These are phyloP conservation scores for Zosterops borbonicus DNA, from an alignment of 2,113 vertebrate genomes.

Conservation along the genomic window DNA sequence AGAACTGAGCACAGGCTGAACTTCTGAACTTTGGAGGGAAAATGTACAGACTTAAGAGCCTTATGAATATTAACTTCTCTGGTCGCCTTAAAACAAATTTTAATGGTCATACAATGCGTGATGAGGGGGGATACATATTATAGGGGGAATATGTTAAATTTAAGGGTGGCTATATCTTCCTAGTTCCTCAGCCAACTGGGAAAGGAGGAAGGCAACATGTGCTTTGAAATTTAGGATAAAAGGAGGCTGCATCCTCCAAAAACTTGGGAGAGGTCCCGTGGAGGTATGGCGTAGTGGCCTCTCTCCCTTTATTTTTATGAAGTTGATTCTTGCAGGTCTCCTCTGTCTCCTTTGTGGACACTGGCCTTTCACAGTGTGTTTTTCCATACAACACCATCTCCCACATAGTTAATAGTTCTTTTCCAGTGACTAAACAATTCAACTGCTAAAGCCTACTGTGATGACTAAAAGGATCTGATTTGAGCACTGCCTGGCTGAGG, in stretches of 20 bases:
- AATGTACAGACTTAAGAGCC: neutral
- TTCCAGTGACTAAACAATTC: neutral
- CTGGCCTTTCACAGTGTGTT: neutral
- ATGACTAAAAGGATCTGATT: neutral
- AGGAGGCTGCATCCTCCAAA: neutral
- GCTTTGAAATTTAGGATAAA: neutral
- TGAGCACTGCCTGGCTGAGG: neutral
- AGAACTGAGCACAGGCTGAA: neutral
- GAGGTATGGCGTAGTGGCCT: neutral
- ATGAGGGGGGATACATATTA: too few relatives aligned
- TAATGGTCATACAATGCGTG: neutral
- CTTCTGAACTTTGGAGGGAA: neutral
- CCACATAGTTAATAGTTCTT: neutral
- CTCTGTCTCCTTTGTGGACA: neutral
- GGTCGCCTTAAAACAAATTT: neutral
- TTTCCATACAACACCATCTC: neutral
- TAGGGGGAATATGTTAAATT: neutral
- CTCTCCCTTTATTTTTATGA: accelerated
- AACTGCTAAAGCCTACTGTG: neutral
- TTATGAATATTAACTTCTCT: neutral
- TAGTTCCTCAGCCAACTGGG: neutral
- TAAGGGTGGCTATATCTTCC: neutral
- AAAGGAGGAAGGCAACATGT: neutral
- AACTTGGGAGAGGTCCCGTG: accelerated
- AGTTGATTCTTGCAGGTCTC: neutral